phyloP scores from a whole-genome alignment of 2,888 invertebrate species.

The Drosophila suboccidentalis region DNA sequence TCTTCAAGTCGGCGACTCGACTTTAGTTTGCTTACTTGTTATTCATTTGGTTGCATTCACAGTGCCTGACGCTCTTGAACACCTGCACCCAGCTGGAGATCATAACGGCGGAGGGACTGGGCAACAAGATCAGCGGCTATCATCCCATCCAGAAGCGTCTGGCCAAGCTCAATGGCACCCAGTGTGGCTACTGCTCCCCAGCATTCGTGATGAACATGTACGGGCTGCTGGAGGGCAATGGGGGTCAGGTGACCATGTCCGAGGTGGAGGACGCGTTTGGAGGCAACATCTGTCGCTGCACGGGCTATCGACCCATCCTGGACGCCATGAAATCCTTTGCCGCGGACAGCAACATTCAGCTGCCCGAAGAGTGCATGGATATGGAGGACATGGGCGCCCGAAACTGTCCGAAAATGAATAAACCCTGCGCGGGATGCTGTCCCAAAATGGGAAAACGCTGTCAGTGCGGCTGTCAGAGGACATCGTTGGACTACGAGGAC shows the following conservation, averaged over 20 bases:
- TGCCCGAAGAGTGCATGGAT: slow-evolving; percentile 86
- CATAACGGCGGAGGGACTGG: slow-evolving; percentile 91
- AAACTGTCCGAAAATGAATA: slow-evolving; percentile 83
- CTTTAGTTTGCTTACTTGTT: neutral
- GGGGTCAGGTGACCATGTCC: slow-evolving; percentile 87
- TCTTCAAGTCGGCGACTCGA: neutral
- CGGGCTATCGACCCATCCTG: slow-evolving; percentile 92
- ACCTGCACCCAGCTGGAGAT: slow-evolving; percentile 90
- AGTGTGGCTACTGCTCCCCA: slow-evolving; percentile 92
- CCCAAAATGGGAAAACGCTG: slow-evolving; percentile 84
- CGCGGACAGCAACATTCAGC: slow-evolving; percentile 86
- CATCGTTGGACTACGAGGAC: slow-evolving; percentile 50
- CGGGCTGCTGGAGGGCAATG: slow-evolving; percentile 86
- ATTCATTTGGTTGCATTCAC: neutral
- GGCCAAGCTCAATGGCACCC: slow-evolving; percentile 89
- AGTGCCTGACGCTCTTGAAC: slow-evolving; percentile 89
- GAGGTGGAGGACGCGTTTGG: slow-evolving; percentile 92
- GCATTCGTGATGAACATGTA: slow-evolving; percentile 92
- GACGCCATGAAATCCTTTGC: slow-evolving; percentile 93
- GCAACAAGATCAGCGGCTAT: slow-evolving; percentile 88
- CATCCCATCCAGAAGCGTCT: slow-evolving; percentile 89
- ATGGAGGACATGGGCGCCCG: slow-evolving; percentile 83
- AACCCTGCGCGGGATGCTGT: slow-evolving; percentile 72
- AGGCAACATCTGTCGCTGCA: slow-evolving; percentile 92
- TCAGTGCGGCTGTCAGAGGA: slow-evolving; percentile 74